These are phyloP conservation scores for Grantiella picta DNA, from an alignment of 2,113 vertebrate genomes.

Conservation along the genomic window DNA sequence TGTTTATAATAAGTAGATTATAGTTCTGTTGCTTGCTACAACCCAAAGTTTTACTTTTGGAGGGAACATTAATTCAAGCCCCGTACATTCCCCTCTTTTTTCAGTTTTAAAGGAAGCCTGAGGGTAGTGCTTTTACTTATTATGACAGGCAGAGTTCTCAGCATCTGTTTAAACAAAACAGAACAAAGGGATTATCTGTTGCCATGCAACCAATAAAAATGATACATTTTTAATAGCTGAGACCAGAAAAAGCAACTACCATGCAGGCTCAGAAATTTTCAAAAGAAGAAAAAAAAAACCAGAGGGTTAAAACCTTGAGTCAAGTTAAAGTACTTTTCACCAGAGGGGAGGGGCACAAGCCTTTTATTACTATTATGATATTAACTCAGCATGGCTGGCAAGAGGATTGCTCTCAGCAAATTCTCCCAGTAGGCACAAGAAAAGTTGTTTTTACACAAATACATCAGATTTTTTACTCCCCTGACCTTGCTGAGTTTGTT, in stretches of 20 bases:
- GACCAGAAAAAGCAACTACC: background rate
- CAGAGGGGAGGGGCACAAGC: background rate
- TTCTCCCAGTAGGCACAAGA: background rate
- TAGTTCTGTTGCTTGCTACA: background rate
- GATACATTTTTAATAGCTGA: slow-evolving; percentile 44
- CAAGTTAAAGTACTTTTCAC: background rate
- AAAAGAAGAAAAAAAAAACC: background rate
- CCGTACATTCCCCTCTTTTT: background rate
- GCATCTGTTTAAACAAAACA: slow-evolving; percentile 57
- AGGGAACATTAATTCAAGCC: background rate
- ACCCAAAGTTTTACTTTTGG: background rate
- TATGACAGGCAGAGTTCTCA: slow-evolving; percentile 31
- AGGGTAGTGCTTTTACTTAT: slow-evolving; percentile 35
- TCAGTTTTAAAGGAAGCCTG: slow-evolving; percentile 1
- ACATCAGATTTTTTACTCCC: background rate
- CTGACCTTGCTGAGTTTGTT: background rate
- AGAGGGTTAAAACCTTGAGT: background rate
- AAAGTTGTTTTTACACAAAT: background rate
- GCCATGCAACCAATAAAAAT: slow-evolving; percentile 60
- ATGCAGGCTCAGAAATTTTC: background rate
- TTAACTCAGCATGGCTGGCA: background rate
- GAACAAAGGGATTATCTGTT: slow-evolving; percentile 59
- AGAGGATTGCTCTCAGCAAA: background rate
- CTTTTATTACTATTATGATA: background rate
- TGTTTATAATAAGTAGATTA: background rate